These are phyloP conservation scores for Stegostoma tigrinum DNA, from an alignment of 2,113 vertebrate genomes.

Conservation along the genomic window DNA sequence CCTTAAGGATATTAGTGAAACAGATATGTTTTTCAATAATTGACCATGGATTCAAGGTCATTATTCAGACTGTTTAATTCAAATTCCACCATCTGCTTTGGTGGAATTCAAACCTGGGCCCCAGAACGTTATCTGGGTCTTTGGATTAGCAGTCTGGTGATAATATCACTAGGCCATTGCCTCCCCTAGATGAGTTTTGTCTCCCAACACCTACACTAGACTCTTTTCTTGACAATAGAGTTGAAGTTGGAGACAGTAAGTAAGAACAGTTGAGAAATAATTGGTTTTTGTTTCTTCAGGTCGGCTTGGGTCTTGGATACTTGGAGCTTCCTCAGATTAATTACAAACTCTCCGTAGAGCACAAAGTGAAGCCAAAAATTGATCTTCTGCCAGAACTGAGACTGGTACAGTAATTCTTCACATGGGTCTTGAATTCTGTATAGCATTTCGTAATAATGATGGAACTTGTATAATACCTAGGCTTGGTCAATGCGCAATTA, in stretches of 20 bases:
- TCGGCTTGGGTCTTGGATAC: slow-evolving; percentile 89
- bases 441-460: not conserved
- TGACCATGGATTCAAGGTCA: too few species aligned
- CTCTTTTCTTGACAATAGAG: not conserved
- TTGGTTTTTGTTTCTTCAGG: slow-evolving; percentile 54
- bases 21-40: too few species aligned
- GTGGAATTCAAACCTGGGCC: too few species aligned
- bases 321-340: slow-evolving; percentile 95
- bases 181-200: not conserved
- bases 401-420: slow-evolving; percentile 61
- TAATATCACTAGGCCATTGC: too few species aligned
- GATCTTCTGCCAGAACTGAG: slow-evolving; percentile 81
- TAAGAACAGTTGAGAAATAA: not conserved
- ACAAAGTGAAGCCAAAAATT: slow-evolving; percentile 80
- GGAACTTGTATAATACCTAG: not conserved
- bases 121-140: too few species aligned
- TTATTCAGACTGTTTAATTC: too few species aligned
- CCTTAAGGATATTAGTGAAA: too few species aligned
- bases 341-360: slow-evolving; percentile 92
- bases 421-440: not conserved
- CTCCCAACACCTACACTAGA: not conserved
- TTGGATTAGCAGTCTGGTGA: too few species aligned
- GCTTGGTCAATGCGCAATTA: not conserved
- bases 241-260: not conserved
- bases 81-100: too few species aligned